Conservation (phyloP, 2,113 vertebrate genomes). For the Glaucomys volans region DNA sequence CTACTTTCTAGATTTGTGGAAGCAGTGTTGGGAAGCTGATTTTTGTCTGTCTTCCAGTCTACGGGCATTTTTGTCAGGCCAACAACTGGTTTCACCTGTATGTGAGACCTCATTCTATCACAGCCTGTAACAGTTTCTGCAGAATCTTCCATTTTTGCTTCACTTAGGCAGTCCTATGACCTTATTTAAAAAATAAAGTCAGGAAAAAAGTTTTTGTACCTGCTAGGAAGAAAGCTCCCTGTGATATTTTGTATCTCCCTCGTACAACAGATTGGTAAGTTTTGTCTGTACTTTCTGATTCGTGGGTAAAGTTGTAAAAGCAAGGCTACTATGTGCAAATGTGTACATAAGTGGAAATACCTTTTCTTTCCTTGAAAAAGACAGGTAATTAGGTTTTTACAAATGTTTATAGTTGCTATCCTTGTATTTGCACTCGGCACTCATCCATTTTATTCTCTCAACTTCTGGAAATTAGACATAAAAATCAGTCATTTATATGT, state of each 20-base stretch:
- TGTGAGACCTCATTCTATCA: not conserved
- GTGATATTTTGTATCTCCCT: not conserved
- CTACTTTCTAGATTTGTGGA: not conserved
- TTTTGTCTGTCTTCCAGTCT: not conserved
- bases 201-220: not conserved
- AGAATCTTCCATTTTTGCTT: not conserved
- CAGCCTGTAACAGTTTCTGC: not conserved
- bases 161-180: not conserved
- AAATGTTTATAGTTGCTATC: not conserved
- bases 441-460: not conserved
- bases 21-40: conserved; percentile 1
- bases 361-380: not conserved
- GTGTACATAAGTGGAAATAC: not conserved
- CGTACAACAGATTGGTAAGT: conserved; percentile 33
- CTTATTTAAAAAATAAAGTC: not conserved
- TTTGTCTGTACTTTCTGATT: conserved; percentile 27
- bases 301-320: not conserved
- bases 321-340: not conserved
- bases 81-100: not conserved
- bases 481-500: not conserved
- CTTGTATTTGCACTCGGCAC: not conserved
- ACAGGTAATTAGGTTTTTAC: not conserved
- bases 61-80: not conserved
- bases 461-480: not conserved
- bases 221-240: not conserved